phyloP scores from a whole-genome alignment of 2,113 vertebrate species.

The Diadophis punctatus region DNA sequence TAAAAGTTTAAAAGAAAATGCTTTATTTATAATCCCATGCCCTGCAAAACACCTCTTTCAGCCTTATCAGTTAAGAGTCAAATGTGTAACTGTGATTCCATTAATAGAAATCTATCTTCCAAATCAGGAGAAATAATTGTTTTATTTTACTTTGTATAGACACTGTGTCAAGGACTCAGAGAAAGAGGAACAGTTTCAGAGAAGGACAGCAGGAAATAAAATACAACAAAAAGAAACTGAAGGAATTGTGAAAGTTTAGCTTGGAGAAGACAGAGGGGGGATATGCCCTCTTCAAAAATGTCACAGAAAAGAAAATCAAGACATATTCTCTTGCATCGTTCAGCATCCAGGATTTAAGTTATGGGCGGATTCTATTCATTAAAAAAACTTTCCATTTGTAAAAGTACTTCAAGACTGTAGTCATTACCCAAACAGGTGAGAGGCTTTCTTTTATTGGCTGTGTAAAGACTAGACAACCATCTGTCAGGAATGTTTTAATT shows the following conservation, averaged over 20 bases:
- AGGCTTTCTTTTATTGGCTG: background rate
- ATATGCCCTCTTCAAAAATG: background rate
- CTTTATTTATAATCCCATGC: background rate
- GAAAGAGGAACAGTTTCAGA: background rate
- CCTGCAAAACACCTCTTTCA: background rate
- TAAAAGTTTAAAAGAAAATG: background rate
- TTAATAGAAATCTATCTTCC: background rate
- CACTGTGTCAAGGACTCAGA: background rate
- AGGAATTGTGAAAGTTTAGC: background rate
- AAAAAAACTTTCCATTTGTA: background rate
- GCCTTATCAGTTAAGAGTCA: background rate
- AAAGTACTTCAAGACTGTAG: background rate
- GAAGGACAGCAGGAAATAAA: background rate
- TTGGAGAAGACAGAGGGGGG: background rate
- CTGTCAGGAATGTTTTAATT: background rate
- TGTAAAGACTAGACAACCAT: background rate
- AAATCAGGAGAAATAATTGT: background rate
- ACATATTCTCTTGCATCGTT: background rate
- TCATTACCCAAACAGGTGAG: background rate
- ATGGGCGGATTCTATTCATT: background rate
- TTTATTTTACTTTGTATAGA: background rate
- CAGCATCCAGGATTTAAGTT: background rate
- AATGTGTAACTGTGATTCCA: background rate
- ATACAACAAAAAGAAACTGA: background rate
- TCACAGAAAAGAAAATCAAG: background rate